phyloP scores from a whole-genome alignment of 2,888 invertebrate species.

The Bellardia pandia region DNA sequence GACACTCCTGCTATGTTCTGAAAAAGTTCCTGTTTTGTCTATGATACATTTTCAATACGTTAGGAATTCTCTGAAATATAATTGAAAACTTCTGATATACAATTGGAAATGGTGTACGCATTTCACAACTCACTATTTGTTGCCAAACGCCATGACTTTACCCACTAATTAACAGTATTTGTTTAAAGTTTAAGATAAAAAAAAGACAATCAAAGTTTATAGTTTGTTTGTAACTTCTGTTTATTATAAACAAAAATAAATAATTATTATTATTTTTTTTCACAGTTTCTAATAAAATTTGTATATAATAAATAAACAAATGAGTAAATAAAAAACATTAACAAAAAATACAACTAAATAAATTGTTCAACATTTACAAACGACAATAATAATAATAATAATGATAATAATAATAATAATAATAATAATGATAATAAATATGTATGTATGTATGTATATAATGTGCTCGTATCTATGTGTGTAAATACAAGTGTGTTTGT shows the following conservation, averaged over 20 bases:
- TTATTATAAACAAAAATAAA: constrained; percentile 57
- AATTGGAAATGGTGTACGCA: too few relatives aligned
- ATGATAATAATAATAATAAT: constrained; percentile 26
- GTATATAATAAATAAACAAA: constrained; percentile 36
- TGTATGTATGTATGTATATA: background rate
- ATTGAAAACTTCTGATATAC: too few relatives aligned
- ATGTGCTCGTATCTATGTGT: too few relatives aligned
- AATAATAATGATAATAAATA: background rate
- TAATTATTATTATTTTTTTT: background rate
- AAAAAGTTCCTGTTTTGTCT: too few relatives aligned
- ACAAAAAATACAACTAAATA: constrained; percentile 41
- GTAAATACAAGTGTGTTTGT: background rate
- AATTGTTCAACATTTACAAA: constrained; percentile 30
- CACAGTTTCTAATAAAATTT: constrained; percentile 47
- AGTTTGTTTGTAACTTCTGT: constrained; percentile 44
- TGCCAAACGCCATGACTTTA: background rate
- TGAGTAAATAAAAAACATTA: constrained; percentile 33
- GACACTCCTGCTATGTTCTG: too few relatives aligned
- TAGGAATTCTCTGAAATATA: too few relatives aligned
- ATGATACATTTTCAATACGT: too few relatives aligned
- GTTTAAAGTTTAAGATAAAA: constrained; percentile 17
- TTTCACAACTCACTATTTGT: background rate
- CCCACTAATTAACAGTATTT: background rate
- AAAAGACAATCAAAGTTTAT: background rate
- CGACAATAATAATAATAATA: constrained; percentile 30